A percentile compares a stretch with the other conserved stretches of the same genome.
Conservation (phyloP, 1,140 invertebrate species). For the Neotoxoptera formosana region DNA sequence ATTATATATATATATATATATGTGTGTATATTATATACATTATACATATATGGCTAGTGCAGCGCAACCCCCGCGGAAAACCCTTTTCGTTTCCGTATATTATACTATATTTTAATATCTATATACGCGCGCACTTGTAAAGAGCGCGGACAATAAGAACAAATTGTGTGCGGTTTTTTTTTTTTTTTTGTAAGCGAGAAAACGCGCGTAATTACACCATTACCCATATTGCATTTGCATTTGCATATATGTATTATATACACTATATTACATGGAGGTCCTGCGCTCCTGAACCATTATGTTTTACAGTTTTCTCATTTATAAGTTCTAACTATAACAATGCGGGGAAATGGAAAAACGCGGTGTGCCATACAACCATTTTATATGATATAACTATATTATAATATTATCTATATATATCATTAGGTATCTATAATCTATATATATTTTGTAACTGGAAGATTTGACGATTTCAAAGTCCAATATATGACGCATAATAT, state of each 20-base stretch:
- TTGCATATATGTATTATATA: background rate
- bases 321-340: background rate
- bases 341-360: background rate
- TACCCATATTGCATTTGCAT: background rate
- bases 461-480: background rate
- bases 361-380: background rate
- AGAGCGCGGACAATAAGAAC: slow-evolving; percentile 1
- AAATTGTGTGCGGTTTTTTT: background rate
- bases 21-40: too few relatives aligned
- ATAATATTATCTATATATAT: too few relatives aligned
- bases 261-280: background rate
- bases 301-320: too few relatives aligned
- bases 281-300: background rate
- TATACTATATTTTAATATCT: background rate
- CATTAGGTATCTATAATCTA: too few relatives aligned
- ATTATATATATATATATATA: too few relatives aligned
- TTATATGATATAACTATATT: background rate
- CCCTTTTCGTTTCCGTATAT: slow-evolving; percentile 8
- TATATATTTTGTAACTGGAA: background rate
- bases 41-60: background rate
- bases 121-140: background rate
- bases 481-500: too few relatives aligned
- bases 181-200: background rate
- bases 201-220: background rate
- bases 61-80: background rate